phyloP scores from a whole-genome alignment of 2,797 vertebrate genomes.

The Thamnophis elegans region DNA sequence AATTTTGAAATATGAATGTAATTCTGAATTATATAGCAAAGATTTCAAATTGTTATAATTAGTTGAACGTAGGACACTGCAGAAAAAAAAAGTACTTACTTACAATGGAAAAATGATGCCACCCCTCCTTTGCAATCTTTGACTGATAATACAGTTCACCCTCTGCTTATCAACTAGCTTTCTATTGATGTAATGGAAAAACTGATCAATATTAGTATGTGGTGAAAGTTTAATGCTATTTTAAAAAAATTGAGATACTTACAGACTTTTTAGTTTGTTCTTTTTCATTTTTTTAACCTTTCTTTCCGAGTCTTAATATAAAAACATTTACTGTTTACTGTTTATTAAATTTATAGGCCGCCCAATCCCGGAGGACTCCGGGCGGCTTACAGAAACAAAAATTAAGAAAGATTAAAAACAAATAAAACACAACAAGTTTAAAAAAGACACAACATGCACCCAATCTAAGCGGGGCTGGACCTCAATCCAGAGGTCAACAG shows the following conservation, averaged over 20 bases:
- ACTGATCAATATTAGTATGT: neutral
- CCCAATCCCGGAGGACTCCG: no score
- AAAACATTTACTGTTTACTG: neutral
- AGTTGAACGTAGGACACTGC: neutral
- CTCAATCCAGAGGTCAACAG: no score
- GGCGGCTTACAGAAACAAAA: no score
- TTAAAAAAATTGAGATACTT: neutral
- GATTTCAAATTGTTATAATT: neutral
- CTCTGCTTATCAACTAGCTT: neutral
- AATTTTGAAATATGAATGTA: neutral
- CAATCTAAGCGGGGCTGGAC: no score
- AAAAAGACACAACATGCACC: no score
- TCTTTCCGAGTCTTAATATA: neutral
- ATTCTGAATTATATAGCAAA: neutral
- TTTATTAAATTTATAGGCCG: no score
- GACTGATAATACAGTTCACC: neutral
- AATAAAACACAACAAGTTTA: no score
- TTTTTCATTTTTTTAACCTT: neutral
- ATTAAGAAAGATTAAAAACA: no score
- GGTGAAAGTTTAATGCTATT: neutral
- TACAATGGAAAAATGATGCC: neutral
- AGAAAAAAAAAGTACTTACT: neutral
- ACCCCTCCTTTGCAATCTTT: neutral
- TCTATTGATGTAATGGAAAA: neutral
- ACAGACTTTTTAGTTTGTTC: neutral